Conservation (phyloP, 2,797 vertebrate genomes). For the Pantherophis vulpinus region DNA sequence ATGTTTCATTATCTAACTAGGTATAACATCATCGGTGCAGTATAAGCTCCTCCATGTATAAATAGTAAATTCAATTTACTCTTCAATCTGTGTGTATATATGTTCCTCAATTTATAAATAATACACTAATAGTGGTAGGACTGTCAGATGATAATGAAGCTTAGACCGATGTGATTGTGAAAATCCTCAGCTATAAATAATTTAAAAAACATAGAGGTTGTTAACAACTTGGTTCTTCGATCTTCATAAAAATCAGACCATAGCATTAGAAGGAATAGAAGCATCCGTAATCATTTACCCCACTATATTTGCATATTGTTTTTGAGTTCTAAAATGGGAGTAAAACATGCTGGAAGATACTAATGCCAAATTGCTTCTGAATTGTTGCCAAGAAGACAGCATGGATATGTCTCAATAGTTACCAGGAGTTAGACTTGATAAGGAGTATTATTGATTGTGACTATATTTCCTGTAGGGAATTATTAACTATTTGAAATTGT, state of each 20-base stretch:
- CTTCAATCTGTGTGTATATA: not conserved
- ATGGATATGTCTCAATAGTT: not conserved
- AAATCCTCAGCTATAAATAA: not conserved
- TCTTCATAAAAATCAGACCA: not conserved
- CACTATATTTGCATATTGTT: not conserved
- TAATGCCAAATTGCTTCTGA: not conserved
- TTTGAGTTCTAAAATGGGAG: not conserved
- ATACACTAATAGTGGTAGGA: not conserved
- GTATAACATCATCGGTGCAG: not conserved
- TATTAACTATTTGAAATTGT: slow-evolving; percentile 21
- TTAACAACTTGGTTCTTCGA: not conserved
- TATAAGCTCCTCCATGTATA: not conserved
- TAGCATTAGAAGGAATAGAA: not conserved
- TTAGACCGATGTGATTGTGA: not conserved
- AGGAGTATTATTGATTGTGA: not conserved
- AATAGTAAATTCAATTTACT: not conserved
- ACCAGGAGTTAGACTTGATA: not conserved
- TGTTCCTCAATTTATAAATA: not conserved
- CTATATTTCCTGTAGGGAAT: not conserved
- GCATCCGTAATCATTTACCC: not conserved
- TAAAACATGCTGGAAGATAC: not conserved
- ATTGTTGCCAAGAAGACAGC: not conserved
- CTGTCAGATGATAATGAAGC: not conserved
- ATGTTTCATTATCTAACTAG: not conserved
- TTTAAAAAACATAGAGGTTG: not conserved